phyloP scores from a whole-genome alignment of 1,140 invertebrate species.

The Apis cerana region DNA sequence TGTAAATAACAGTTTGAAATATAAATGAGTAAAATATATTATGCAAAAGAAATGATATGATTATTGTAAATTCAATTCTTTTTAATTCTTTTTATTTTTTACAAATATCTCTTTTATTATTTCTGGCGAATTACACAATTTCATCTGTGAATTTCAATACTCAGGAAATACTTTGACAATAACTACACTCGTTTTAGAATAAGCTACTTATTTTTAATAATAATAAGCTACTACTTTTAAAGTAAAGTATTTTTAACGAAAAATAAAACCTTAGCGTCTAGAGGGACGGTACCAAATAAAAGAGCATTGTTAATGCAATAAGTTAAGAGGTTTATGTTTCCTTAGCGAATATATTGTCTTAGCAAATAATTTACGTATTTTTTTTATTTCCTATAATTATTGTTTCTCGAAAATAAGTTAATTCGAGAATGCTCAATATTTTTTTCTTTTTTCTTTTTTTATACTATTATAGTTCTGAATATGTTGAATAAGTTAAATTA shows the following conservation, averaged over 20 bases:
- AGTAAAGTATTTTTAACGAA: slow-evolving; percentile 42
- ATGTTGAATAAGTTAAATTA: slow-evolving; percentile 37
- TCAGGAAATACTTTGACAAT: slow-evolving; percentile 54
- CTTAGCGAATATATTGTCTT: slow-evolving; percentile 49
- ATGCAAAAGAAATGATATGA: not conserved
- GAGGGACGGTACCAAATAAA: slow-evolving; percentile 68
- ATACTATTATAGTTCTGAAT: slow-evolving; percentile 27
- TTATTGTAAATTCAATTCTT: not conserved
- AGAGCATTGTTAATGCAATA: slow-evolving; percentile 45
- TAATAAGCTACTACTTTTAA: slow-evolving; percentile 12
- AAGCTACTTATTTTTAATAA: slow-evolving; percentile 41
- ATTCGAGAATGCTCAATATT: slow-evolving; percentile 55
- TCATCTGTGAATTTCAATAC: slow-evolving; percentile 57
- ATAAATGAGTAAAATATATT: not conserved
- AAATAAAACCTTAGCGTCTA: slow-evolving; percentile 38
- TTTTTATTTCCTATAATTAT: slow-evolving; percentile 1
- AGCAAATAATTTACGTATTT: slow-evolving; percentile 34
- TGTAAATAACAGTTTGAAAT: not conserved
- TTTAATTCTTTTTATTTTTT: not conserved
- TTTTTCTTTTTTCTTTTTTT: slow-evolving; percentile 10
- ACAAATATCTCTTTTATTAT: slow-evolving; percentile 19
- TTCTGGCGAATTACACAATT: not conserved
- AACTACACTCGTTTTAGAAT: slow-evolving; percentile 44
- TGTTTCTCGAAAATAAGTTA: slow-evolving; percentile 22
- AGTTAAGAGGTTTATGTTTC: slow-evolving; percentile 55